Conservation (phyloP, 2,113 vertebrate genomes). For the Sterna hirundo region DNA sequence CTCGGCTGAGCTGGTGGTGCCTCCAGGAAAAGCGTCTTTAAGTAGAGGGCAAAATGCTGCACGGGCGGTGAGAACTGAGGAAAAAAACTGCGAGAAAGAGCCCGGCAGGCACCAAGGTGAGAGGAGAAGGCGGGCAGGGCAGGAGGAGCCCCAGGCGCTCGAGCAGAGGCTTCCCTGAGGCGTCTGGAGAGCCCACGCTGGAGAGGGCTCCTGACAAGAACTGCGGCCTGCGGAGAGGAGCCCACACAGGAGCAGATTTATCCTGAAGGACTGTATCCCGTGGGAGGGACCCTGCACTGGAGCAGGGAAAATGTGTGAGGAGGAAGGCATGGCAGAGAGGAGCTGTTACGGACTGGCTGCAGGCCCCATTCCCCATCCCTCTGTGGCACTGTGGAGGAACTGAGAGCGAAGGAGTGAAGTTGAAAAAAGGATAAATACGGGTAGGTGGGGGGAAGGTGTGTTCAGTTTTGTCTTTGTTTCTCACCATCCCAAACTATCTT, state of each 20-base stretch:
- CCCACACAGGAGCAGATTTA: background rate
- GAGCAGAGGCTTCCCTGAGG: no score
- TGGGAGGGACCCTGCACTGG: background rate
- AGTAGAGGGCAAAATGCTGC: background rate
- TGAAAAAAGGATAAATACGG: background rate
- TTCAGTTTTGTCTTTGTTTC: background rate
- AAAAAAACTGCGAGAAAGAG: background rate
- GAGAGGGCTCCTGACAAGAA: background rate
- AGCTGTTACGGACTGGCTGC: background rate
- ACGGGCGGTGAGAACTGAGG: background rate
- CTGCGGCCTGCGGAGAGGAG: background rate
- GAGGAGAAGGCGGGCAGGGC: background rate
- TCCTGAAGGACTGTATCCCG: background rate
- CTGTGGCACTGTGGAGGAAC: background rate
- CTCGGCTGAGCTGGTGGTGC: background rate
- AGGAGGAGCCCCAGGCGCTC: accelerated
- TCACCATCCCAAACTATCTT: background rate
- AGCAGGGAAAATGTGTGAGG: background rate
- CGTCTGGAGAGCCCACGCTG: background rate
- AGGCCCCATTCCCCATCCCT: background rate
- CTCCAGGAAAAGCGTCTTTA: background rate
- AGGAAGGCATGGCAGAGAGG: background rate
- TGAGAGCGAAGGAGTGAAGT: background rate
- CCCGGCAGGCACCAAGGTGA: background rate
- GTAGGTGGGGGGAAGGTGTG: background rate